Percentiles rank a stretch among this genome's conserved stretches.
Conservation (phyloP, 2,888 invertebrate species). For the Dasypolia templi region DNA sequence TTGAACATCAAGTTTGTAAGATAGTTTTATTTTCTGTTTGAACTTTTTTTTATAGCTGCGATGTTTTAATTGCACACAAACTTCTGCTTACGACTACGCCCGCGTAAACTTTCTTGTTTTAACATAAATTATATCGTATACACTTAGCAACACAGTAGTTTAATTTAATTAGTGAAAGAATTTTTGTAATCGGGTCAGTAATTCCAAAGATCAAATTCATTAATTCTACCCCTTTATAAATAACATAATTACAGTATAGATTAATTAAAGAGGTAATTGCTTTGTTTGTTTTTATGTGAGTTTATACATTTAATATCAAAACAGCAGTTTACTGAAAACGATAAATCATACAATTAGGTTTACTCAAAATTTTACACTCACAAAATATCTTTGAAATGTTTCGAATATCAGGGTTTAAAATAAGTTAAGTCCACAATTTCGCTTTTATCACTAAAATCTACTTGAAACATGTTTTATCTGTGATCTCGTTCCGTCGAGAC, state of each 20-base stretch:
- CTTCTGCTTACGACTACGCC: no score
- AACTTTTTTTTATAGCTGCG: no score
- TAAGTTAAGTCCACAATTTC: slow-evolving; percentile 49
- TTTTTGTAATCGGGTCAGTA: no score
- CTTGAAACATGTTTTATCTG: slow-evolving; percentile 51
- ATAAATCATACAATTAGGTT: slow-evolving; percentile 11
- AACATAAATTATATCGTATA: no score
- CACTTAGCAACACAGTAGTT: no score
- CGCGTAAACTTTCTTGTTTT: no score
- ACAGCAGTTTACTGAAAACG: background rate
- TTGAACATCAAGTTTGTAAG: background rate
- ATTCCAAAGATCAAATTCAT: no score
- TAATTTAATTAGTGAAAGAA: no score
- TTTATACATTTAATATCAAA: background rate
- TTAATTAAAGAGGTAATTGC: background rate
- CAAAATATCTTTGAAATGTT: slow-evolving; percentile 4
- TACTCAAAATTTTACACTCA: background rate
- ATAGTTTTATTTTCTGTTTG: background rate
- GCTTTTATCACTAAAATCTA: slow-evolving; percentile 40
- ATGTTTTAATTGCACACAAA: background rate
- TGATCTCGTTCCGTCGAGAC: slow-evolving; percentile 41
- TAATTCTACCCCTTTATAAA: no score
- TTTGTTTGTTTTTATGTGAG: background rate
- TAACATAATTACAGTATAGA: background rate
- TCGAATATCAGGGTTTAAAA: slow-evolving; percentile 13